Conservation (phyloP, 2,888 invertebrate species). For the Flabesymbios commensalis region DNA sequence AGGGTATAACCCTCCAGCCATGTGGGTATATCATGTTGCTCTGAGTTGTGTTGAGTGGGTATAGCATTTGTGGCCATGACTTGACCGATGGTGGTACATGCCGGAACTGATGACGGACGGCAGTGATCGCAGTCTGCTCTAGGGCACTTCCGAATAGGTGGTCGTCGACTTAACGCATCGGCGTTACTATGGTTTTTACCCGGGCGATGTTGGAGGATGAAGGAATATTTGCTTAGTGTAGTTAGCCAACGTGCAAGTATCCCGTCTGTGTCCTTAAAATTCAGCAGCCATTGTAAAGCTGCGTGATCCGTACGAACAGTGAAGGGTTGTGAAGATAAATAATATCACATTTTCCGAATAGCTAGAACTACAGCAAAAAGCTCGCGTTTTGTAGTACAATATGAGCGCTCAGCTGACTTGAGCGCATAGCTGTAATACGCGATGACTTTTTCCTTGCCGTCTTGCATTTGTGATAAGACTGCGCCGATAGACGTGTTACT, state of each 20-base stretch:
- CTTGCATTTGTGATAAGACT: constrained; percentile 15
- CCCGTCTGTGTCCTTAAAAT: constrained; percentile 4
- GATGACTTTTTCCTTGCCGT: constrained; percentile 11
- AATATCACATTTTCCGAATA: constrained; percentile 14
- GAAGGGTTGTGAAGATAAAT: constrained; percentile 7
- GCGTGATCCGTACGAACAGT: constrained; percentile 11
- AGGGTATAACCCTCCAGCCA: no score
- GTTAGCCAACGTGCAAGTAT: not conserved
- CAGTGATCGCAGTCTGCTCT: no score
- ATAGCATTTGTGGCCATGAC: no score
- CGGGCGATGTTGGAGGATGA: not conserved
- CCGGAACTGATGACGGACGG: no score
- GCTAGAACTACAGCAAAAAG: constrained; percentile 8
- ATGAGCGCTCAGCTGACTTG: constrained; percentile 1
- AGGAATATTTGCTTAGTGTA: not conserved
- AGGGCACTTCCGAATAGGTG: no score
- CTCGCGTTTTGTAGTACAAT: constrained; percentile 12
- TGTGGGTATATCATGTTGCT: no score
- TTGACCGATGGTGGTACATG: no score
- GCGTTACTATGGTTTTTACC: constrained; percentile 1
- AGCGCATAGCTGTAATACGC: constrained; percentile 14
- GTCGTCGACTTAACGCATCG: not conserved
- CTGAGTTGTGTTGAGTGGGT: no score
- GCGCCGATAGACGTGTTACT: no score
- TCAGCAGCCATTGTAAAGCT: not conserved